Base-by-base conservation (phyloP, 2,113 vertebrate species). In the Heliornis fulica region DNA sequence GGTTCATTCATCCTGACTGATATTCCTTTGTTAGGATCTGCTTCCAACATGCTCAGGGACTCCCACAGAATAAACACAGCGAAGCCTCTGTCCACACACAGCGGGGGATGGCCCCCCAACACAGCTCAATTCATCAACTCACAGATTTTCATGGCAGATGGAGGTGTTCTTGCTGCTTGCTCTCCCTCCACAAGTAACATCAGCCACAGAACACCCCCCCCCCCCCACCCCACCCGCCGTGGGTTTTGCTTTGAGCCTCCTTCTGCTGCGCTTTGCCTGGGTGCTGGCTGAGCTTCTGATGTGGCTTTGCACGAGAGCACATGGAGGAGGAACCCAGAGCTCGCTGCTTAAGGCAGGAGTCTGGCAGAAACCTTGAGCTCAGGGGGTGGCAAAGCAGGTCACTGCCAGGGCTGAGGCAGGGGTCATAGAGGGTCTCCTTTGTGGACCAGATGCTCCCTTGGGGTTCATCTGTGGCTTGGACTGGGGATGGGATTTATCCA, bases 1-100 rank as follows among this genome's bases (percentile, higher is more conserved):
- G 56, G 36, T 80, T 88, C 31, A 6, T 79, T 88, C 88, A 89
- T 28, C 43, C 36, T 90, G 79, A 94, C 38, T 81, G 83, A 93
- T 89, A 88, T 56, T 86, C 88, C 86, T 95, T 92, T 93, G 92
- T 93, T 93, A 68, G 69, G 40, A 43, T 90, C 57, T 83, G 75
- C 60, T 90, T 88, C 76, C 88, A 89, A 79, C 48, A n/a, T 2
- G 2, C 69, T 90, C 29, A 5, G 16, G 43, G 54, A 63, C 18
- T 94, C 78, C 70, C 80, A 38, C 32, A 36, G 64, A 57, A 77
- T 40, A 63, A 86, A 90, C 75, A 40, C 61, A 76, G 71, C n/a
- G 34, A 87, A 90, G 60, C 68, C n/a, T 32, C 91, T 51, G 26
- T 54, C 48, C 87, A 19, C 53, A 45, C 40, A 64, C 26, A 11